Conservation (phyloP, 1,140 invertebrate genomes). For the Leptoteleia sp. region DNA sequence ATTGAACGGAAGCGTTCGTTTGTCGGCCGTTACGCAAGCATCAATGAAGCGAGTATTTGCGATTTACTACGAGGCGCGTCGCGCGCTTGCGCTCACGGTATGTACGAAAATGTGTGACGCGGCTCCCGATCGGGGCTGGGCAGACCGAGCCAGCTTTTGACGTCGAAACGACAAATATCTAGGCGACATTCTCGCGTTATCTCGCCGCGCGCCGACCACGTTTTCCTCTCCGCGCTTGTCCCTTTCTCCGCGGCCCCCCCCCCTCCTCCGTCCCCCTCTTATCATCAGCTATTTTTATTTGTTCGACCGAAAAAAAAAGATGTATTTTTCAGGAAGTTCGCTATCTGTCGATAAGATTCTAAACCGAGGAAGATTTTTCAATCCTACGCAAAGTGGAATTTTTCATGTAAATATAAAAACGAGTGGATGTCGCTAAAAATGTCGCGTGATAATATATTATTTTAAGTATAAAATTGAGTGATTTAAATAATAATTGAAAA, state of each 20-base stretch:
- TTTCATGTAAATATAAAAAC: too few relatives aligned
- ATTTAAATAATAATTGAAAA: too few relatives aligned
- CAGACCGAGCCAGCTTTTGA: constrained; percentile 15
- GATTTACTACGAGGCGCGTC: constrained; percentile 37
- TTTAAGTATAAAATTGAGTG: too few relatives aligned
- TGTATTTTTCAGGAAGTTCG: constrained; percentile 7
- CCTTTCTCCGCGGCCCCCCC: background rate
- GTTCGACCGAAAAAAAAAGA: constrained; percentile 11
- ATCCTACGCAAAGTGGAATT: too few relatives aligned
- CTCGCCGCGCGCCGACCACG: too few relatives aligned
- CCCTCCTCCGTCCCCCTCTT: background rate
- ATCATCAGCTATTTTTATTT: constrained; percentile 4
- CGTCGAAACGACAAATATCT: constrained; percentile 37
- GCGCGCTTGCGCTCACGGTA: background rate
- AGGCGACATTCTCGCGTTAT: constrained; percentile 41
- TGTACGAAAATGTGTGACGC: constrained; percentile 48
- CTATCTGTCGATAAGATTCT: too few relatives aligned
- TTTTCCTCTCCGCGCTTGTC: background rate
- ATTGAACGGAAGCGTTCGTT: constrained; percentile 38
- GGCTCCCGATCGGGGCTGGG: constrained; percentile 23
- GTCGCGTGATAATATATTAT: too few relatives aligned
- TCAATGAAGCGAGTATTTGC: constrained; percentile 33
- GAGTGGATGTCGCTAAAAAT: too few relatives aligned
- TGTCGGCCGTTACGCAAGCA: constrained; percentile 43
- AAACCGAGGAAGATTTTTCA: too few relatives aligned